These are phyloP conservation scores for Heliocidaris erythrogramma DNA, from an alignment of 35 echinoderm and acorn worm species.

Conservation along the genomic window DNA sequence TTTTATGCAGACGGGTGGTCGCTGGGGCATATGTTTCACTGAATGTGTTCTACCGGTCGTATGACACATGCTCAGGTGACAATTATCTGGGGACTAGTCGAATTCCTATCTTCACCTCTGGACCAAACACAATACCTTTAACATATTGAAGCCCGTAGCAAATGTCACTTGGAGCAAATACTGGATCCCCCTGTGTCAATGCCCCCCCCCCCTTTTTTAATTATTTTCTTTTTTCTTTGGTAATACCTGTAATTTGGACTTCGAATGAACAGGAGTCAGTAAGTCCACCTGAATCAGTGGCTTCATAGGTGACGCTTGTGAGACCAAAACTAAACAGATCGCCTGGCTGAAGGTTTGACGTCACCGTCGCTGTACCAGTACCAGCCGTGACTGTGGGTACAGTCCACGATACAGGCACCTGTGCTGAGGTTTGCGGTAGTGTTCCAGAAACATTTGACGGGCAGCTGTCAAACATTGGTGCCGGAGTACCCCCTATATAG, in stretches of 20 bases:
- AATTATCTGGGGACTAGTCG: no score
- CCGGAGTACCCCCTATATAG: neutral
- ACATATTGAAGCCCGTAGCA: no score
- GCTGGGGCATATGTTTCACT: no score
- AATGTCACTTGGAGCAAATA: no score
- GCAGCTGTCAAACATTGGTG: neutral
- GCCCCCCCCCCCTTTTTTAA: no score
- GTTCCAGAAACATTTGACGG: neutral
- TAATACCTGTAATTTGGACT: neutral
- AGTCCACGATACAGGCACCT: slow-evolving; percentile 42
- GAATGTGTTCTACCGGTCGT: no score
- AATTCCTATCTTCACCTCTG: no score
- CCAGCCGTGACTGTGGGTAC: slow-evolving; percentile 53
- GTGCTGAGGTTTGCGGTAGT: neutral
- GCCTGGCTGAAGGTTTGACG: neutral
- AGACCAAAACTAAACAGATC: slow-evolving; percentile 41
- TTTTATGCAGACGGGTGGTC: no score
- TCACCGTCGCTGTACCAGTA: slow-evolving; percentile 22
- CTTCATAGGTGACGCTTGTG: slow-evolving; percentile 56
- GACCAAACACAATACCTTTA: no score
- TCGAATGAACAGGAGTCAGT: slow-evolving; percentile 25
- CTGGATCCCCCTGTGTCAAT: no score
- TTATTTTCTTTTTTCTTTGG: no score
- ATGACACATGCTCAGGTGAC: no score
- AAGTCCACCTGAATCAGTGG: slow-evolving; percentile 52